Evolutionary conservation across 2,113 vertebrate species (phyloP).

Genomic region (Spilogale gracilis): DNA sequence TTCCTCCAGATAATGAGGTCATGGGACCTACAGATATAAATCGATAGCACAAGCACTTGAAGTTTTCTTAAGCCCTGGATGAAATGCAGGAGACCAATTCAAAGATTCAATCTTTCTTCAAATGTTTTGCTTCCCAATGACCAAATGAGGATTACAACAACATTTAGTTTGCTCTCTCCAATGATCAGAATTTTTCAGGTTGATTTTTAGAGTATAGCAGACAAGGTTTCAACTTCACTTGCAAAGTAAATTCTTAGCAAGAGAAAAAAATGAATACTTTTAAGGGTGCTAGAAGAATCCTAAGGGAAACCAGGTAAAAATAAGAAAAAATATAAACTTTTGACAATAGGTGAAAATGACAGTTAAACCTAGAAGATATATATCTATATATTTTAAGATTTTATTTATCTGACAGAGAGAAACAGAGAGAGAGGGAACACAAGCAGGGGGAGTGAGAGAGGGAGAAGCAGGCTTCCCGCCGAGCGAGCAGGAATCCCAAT

Average conservation of each 20-base stretch:
- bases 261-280: background rate
- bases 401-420: no score
- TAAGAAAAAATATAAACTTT: background rate
- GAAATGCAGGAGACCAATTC: conserved; percentile 41
- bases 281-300: background rate
- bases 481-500: no score
- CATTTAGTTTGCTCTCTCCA: conserved; percentile 21
- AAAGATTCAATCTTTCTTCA: conserved; percentile 51
- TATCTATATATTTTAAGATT: no score
- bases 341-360: background rate
- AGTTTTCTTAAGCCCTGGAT: conserved; percentile 51
- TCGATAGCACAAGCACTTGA: conserved; percentile 47
- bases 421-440: no score
- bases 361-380: background rate
- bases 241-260: background rate
- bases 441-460: no score
- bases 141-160: conserved; percentile 19
- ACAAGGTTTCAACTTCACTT: background rate
- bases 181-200: background rate
- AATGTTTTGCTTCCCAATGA: conserved; percentile 43
- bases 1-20: conserved; percentile 35
- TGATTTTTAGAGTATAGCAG: background rate
- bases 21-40: background rate
- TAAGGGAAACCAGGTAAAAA: background rate
- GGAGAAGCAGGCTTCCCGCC: no score